Conservation (phyloP, 92 coral and sea anemone species). For the Anthopleura xanthogrammica region DNA sequence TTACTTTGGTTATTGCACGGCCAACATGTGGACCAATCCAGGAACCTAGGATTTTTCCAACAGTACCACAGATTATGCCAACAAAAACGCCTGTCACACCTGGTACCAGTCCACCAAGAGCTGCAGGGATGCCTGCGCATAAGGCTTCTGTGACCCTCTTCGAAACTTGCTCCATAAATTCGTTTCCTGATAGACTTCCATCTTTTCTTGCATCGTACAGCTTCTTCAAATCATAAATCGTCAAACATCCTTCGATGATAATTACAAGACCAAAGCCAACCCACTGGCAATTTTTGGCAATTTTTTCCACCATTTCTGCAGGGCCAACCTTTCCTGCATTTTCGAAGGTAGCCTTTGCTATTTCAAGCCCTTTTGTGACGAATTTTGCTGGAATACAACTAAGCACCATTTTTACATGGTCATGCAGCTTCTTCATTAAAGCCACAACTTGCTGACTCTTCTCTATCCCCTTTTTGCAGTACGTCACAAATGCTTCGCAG, state of each 20-base stretch:
- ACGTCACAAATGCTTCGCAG: constrained; percentile 44
- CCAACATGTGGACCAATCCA: constrained; percentile 40
- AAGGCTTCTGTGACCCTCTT: constrained; percentile 39
- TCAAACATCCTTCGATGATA: constrained; percentile 25
- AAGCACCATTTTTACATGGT: constrained; percentile 15
- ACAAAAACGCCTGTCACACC: constrained; percentile 25
- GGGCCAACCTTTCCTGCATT: constrained; percentile 11
- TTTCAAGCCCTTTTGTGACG: background rate
- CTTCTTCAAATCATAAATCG: constrained; percentile 25
- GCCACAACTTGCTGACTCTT: constrained; percentile 38
- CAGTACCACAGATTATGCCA: constrained; percentile 28
- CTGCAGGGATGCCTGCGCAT: constrained; percentile 30
- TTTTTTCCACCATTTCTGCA: constrained; percentile 31
- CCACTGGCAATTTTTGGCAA: constrained; percentile 35
- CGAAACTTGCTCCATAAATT: constrained; percentile 34
- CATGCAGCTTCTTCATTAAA: constrained; percentile 11
- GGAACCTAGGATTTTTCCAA: constrained; percentile 32
- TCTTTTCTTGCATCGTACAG: constrained; percentile 36
- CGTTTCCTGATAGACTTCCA: constrained; percentile 24
- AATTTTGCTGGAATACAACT: background rate
- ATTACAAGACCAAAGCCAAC: constrained; percentile 46
- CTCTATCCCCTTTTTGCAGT: constrained; percentile 35
- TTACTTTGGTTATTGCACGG: constrained; percentile 22
- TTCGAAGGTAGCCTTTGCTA: background rate
- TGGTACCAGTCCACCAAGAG: constrained; percentile 30